Evolutionary conservation across 2,113 vertebrate genomes (phyloP).

Genomic region (Hemicordylus capensis): DNA sequence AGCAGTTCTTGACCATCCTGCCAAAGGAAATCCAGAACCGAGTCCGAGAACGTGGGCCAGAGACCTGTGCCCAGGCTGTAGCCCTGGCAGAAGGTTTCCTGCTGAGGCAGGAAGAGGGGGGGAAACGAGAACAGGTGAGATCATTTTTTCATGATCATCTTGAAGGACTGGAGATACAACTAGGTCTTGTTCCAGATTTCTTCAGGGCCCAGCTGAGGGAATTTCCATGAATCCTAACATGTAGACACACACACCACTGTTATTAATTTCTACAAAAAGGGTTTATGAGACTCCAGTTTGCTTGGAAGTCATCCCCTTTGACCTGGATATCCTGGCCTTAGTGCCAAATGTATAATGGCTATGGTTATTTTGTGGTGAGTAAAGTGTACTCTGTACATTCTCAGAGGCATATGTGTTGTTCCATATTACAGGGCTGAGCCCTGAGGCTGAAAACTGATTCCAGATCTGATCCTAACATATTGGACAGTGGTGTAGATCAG

Average conservation of each 20-base stretch:
- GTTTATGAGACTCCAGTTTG: background rate
- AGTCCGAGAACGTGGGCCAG: constrained; percentile 48
- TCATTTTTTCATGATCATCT: background rate
- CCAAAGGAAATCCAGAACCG: constrained; percentile 50
- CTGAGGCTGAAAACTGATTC: background rate
- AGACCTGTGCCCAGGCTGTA: constrained; percentile 61
- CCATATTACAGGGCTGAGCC: background rate
- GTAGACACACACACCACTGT: background rate
- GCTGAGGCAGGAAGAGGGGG: constrained; percentile 26
- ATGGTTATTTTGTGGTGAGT: background rate
- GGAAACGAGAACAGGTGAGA: constrained; percentile 34
- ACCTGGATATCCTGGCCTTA: background rate
- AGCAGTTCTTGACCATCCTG: constrained; percentile 67
- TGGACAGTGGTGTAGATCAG: too few species aligned
- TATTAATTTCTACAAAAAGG: background rate
- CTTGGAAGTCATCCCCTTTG: background rate
- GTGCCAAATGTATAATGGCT: background rate
- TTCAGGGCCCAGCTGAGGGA: background rate
- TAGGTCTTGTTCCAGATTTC: background rate
- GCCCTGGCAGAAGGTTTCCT: constrained; percentile 68
- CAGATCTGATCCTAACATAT: background rate
- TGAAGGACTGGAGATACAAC: background rate
- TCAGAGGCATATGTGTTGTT: background rate
- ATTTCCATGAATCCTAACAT: background rate
- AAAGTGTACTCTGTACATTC: background rate